phyloP scores from a whole-genome alignment of 2,888 invertebrate species.

The Idaea straminata region DNA sequence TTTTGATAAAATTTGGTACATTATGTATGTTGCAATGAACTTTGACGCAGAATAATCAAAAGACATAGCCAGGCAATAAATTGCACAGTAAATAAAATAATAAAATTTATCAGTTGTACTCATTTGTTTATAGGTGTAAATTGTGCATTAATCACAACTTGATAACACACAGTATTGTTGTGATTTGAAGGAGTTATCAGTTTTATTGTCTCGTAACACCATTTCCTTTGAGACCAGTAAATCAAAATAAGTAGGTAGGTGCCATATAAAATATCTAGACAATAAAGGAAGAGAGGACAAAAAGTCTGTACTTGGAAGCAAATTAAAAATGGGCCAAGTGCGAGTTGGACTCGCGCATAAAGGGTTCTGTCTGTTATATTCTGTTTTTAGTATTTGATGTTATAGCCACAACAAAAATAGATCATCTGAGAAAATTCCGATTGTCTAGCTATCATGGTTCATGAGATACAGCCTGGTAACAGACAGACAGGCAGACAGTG shows the following conservation, averaged over 20 bases:
- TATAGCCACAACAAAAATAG: too few species aligned
- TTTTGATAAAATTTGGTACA: too few species aligned
- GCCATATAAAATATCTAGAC: neutral
- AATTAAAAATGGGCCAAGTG: too few species aligned
- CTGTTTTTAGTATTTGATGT: too few species aligned
- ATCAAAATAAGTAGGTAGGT: conserved; percentile 1
- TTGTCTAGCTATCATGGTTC: too few species aligned
- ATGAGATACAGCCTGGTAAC: too few species aligned
- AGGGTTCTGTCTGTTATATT: too few species aligned
- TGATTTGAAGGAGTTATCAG: conserved; percentile 20
- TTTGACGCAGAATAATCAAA: conserved; percentile 3
- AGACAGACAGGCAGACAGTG: too few species aligned
- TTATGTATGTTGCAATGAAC: too few species aligned
- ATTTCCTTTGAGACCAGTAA: conserved; percentile 3
- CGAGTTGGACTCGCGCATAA: too few species aligned
- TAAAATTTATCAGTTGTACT: conserved; percentile 20
- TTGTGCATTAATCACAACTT: conserved; percentile 23
- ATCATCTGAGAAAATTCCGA: too few species aligned
- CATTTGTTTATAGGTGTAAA: conserved; percentile 17
- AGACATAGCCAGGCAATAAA: conserved; percentile 1
- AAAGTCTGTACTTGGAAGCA: too few species aligned
- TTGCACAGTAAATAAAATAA: conserved; percentile 14
- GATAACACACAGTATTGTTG: conserved; percentile 29
- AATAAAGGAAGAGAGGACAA: neutral
- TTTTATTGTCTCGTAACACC: conserved; percentile 1